Base-by-base conservation (phyloP, 2,888 invertebrate species). In the Hypercompe scribonia region DNA sequence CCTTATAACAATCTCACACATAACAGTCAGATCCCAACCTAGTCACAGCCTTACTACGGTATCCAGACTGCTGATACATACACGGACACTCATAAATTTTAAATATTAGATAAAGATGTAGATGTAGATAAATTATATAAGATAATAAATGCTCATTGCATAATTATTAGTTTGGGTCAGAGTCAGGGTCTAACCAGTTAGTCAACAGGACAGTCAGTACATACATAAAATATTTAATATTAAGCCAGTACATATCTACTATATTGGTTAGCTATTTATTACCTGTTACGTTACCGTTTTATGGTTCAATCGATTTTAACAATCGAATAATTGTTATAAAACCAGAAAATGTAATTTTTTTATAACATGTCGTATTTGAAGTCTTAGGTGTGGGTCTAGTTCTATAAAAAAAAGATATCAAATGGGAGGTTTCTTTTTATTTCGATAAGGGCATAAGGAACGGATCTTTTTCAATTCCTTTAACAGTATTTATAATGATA, bases 311-410 rank as follows among this genome's bases (percentile, higher is more conserved):
- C 71, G 71, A 76, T 76, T 79, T 80, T 70, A 75, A 72, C 78
- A 81, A 77, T 70, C 72, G 72, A 65, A 76, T 78, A 11, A 34
- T 77, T 81, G 80, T 84, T 72, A 72, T 71, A 83, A 78, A 84
- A 77, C 76, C 78, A 85, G 79, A 84, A 86, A 83, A 86, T 83
- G 78, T 79, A 86, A 85, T 85, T 87, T 87, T 88, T 86, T 63
- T 83, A 80, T 77, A 68, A 76, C 71, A 71, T 76, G 68, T 83
- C 79, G 78, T 71, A 84, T 81, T 86, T 80, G 28, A 18, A n/a
- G 21, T 28, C n/a, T 18, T 18, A 13, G 24, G 28, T 24, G 24
- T n/a, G 54, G 54, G 33, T 63, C 63, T 42, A 65, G 76, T 74
- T 63, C 28, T 75, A 77, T 72, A 71, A 75, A 18, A 76, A 18